Conservation (phyloP, 2,113 vertebrate genomes). For the Platysternon megacephalum region DNA sequence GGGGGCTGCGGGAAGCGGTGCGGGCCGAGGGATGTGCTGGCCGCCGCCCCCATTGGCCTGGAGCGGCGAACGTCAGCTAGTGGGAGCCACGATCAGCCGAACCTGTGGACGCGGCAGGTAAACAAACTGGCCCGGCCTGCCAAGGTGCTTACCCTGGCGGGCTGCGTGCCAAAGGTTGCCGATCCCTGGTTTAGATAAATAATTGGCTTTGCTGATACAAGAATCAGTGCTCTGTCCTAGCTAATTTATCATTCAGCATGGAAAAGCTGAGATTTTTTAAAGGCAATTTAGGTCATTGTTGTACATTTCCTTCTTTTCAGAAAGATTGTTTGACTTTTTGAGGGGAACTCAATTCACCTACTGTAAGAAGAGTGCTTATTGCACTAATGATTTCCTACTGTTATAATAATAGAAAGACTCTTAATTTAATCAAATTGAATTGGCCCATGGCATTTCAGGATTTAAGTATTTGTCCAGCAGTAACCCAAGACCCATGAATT, state of each 20-base stretch:
- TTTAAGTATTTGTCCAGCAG: constrained; percentile 9
- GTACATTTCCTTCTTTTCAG: not conserved
- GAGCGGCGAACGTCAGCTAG: no score
- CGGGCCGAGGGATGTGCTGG: no score
- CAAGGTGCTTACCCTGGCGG: no score
- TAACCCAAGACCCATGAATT: not conserved
- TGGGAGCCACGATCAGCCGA: no score
- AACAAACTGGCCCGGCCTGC: no score
- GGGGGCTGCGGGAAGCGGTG: no score
- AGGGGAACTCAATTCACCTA: not conserved
- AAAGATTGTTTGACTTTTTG: not conserved
- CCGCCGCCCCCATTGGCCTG: no score
- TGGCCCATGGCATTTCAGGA: not conserved
- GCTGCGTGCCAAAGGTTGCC: no score
- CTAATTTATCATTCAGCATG: not conserved
- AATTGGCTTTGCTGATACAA: not conserved
- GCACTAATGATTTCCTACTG: not conserved
- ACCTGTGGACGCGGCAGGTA: no score
- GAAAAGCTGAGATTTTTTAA: not conserved
- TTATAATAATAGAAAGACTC: not conserved
- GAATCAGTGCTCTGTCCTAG: not conserved
- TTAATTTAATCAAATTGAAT: constrained; percentile 25
- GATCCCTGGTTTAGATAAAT: not conserved
- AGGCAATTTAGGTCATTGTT: not conserved
- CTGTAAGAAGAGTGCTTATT: not conserved